These are phyloP conservation scores for Myrmophylax atrothorax DNA, from an alignment of 2,113 vertebrate species.

Conservation along the genomic window DNA sequence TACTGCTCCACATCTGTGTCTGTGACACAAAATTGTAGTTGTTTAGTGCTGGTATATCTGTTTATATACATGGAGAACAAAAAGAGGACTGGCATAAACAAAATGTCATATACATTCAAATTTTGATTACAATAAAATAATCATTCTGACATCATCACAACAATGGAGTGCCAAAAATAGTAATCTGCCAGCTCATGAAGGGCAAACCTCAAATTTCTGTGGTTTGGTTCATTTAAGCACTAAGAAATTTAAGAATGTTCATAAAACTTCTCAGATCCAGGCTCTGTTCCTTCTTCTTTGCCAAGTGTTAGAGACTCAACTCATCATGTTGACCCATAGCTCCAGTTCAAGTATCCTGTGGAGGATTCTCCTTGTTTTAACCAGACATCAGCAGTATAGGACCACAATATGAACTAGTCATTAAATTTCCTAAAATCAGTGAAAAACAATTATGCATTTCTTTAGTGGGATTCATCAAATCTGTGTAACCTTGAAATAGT, in stretches of 20 bases:
- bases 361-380: neutral
- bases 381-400: neutral
- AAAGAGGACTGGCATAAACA: constrained; percentile 74
- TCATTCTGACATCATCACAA: constrained; percentile 65
- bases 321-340: neutral
- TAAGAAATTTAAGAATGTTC: neutral
- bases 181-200: constrained; percentile 49
- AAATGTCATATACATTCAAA: constrained; percentile 70
- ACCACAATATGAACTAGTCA: neutral
- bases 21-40: constrained; percentile 58
- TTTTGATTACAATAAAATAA: constrained; percentile 69
- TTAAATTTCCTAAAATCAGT: neutral
- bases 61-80: constrained; percentile 74
- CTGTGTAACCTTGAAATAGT: neutral
- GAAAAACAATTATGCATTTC: neutral
- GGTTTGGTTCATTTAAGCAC: constrained; percentile 32
- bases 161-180: constrained; percentile 27
- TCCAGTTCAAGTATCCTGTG: neutral
- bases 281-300: neutral
- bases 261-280: neutral
- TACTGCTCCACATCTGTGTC: constrained; percentile 64
- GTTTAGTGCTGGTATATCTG: constrained; percentile 65
- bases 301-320: neutral
- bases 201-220: constrained; percentile 34
- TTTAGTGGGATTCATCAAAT: neutral